Conservation (phyloP, 2,888 invertebrate species). For the Idaea straminata region DNA sequence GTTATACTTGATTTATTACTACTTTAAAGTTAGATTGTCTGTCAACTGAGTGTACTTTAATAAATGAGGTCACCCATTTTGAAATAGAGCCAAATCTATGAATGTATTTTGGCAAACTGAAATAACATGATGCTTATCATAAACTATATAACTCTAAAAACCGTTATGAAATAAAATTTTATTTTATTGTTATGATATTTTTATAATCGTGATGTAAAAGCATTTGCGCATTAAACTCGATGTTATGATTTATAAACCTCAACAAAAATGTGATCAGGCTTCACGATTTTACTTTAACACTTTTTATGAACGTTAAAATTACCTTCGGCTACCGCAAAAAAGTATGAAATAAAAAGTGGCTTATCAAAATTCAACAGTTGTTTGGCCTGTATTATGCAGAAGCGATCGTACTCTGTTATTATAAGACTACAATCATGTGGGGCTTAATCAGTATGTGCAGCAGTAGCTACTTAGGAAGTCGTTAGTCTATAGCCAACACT, state of each 20-base stretch:
- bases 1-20: constrained; percentile 21
- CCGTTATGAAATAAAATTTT: constrained; percentile 1
- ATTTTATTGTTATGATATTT: background rate
- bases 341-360: constrained; percentile 8
- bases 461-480: constrained; percentile 60
- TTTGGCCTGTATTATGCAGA: constrained; percentile 18
- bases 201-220: constrained; percentile 8
- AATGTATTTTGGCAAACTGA: constrained; percentile 28
- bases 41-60: constrained; percentile 26
- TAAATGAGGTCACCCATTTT: constrained; percentile 30
- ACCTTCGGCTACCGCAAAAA: constrained; percentile 2
- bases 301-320: background rate
- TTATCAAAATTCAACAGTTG: constrained; percentile 4
- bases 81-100: constrained; percentile 32
- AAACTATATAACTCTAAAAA: constrained; percentile 26
- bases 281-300: constrained; percentile 1
- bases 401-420: constrained; percentile 25
- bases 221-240: constrained; percentile 3
- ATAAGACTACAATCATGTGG: constrained; percentile 26
- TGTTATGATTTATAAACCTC: background rate
- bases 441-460: constrained; percentile 54
- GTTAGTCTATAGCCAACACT: constrained; percentile 31
- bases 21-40: constrained; percentile 19
- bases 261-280: background rate
- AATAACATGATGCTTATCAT: constrained; percentile 29